phyloP scores from a whole-genome alignment of 2,797 vertebrate species.

The Chanos chanos region DNA sequence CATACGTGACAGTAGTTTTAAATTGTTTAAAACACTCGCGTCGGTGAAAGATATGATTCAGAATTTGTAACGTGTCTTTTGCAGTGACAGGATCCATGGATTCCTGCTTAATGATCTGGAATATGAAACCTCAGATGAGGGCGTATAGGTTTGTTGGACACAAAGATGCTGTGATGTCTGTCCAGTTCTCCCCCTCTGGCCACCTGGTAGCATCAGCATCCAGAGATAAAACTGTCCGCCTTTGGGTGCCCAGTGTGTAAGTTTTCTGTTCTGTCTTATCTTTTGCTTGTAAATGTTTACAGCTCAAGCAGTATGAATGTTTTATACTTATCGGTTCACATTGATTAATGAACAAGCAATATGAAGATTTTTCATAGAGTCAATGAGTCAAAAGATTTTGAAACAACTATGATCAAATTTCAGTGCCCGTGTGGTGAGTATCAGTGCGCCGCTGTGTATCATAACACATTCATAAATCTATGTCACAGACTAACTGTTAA shows the following conservation, averaged over 20 bases:
- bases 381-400: no score
- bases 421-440: no score
- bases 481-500: no score
- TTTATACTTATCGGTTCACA: no score
- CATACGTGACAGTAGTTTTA: no score
- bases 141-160: slow-evolving; percentile 91
- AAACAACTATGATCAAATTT: no score
- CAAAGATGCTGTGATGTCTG: slow-evolving; percentile 83
- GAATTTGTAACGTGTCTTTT: slow-evolving; percentile 1
- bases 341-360: no score
- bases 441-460: no score
- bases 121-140: slow-evolving; percentile 87
- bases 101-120: slow-evolving; percentile 93
- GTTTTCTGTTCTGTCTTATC: slow-evolving; percentile 47
- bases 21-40: neutral
- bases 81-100: slow-evolving; percentile 89
- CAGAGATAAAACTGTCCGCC: slow-evolving; percentile 91
- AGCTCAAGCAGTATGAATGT: neutral
- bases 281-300: no score
- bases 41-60: neutral
- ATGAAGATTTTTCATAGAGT: no score
- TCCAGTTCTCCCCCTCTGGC: slow-evolving; percentile 93
- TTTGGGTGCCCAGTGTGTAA: slow-evolving; percentile 93
- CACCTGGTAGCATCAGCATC: slow-evolving; percentile 91
- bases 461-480: no score